A percentile compares a stretch with the other conserved stretches of the same genome.
Conservation (phyloP, 2,797 vertebrate genomes). For the Babyrousa celebensis region DNA sequence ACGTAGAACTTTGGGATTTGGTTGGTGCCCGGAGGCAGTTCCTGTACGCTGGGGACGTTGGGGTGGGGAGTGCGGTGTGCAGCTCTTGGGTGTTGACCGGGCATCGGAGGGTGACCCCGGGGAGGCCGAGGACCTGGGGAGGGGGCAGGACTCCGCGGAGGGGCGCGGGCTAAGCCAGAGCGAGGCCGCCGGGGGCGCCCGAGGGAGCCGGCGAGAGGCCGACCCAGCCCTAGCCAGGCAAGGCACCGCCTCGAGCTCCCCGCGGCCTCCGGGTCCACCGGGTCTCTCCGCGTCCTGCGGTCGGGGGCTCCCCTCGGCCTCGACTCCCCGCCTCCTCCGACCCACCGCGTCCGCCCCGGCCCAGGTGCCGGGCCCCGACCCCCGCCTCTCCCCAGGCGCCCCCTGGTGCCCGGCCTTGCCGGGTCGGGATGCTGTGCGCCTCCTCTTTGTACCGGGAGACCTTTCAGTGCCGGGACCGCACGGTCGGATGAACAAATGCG, state of each 20-base stretch:
- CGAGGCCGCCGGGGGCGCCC: background rate
- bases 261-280: background rate
- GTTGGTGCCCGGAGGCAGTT: background rate
- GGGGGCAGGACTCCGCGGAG: rapidly evolving
- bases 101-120: rapidly evolving
- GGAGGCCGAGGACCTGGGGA: background rate
- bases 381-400: background rate
- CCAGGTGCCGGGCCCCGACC: background rate
- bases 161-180: background rate
- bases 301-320: background rate
- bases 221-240: background rate
- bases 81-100: background rate
- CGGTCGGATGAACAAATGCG: conserved; percentile 85
- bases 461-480: conserved; percentile 23
- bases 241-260: background rate
- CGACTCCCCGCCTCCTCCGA: background rate
- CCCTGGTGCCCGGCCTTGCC: conserved; percentile 66
- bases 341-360: background rate
- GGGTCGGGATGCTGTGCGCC: background rate
- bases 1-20: background rate
- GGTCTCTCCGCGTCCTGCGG: background rate
- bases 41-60: background rate
- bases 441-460: background rate
- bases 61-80: background rate
- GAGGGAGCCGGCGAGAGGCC: background rate